phyloP scores from a whole-genome alignment of 2,797 vertebrate genomes.

The Crax fasciolata region DNA sequence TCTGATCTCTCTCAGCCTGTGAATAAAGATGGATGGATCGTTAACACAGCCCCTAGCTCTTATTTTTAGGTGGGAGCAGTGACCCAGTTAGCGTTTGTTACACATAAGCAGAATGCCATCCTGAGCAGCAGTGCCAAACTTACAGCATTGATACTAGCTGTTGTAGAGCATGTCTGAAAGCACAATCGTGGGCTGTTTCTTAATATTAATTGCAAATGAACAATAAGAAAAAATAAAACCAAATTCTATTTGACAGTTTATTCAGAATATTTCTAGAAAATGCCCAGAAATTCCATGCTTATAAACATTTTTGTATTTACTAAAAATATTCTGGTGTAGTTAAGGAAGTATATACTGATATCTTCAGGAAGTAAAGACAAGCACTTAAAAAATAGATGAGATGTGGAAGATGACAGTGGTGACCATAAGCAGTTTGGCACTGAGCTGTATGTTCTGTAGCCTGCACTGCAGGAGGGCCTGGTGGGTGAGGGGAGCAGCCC shows the following conservation, averaged over 20 bases:
- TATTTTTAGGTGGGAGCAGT: neutral
- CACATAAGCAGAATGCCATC: neutral
- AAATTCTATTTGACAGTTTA: neutral
- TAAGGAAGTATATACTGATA: neutral
- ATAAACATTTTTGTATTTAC: neutral
- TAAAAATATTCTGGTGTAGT: neutral
- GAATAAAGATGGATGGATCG: neutral
- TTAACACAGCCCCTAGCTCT: neutral
- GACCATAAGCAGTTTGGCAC: neutral
- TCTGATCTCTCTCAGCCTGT: neutral
- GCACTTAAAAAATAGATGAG: neutral
- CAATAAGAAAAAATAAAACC: neutral
- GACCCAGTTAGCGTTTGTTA: neutral
- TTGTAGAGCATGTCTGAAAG: neutral
- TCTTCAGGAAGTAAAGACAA: neutral
- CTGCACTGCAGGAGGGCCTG: neutral
- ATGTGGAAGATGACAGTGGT: neutral
- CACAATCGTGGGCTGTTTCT: neutral
- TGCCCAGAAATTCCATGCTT: neutral
- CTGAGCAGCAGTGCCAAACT: neutral
- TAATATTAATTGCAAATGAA: neutral
- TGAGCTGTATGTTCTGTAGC: neutral
- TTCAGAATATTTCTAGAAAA: neutral
- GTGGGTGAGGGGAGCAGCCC: neutral
- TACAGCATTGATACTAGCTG: neutral